Percentiles rank a stretch among this genome's conserved stretches.
Evolutionary conservation across 2,888 invertebrate species (phyloP).

Genomic region (Loripinus fragilis): DNA sequence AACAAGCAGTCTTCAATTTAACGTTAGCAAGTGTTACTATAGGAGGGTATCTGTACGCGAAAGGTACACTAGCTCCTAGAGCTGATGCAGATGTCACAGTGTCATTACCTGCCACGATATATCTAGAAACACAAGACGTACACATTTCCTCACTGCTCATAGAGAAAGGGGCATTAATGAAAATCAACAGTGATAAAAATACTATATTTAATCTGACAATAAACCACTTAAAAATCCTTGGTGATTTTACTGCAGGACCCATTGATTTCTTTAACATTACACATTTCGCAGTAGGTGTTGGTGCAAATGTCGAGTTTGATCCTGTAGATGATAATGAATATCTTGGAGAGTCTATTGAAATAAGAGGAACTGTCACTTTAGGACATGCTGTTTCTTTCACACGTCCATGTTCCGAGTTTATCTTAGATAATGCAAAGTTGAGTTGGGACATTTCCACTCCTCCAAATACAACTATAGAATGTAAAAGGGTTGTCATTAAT

Average conservation of each 20-base stretch:
- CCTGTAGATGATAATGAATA: conserved; percentile 52
- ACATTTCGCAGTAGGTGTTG: conserved; percentile 44
- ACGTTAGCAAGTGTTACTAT: conserved; percentile 34
- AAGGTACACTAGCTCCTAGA: conserved; percentile 33
- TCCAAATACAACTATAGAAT: conserved; percentile 58
- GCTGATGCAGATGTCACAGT: conserved; percentile 31
- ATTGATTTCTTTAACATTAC: conserved; percentile 29
- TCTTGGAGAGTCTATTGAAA: conserved; percentile 55
- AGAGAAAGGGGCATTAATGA: conserved; percentile 35
- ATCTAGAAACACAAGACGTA: conserved; percentile 44
- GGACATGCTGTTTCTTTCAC: conserved; percentile 54
- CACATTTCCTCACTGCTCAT: conserved; percentile 35
- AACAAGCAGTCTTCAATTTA: conserved; percentile 42
- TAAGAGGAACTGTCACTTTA: conserved; percentile 57
- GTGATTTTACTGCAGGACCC: conserved; percentile 44
- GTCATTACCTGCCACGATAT: conserved; percentile 47
- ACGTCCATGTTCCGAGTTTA: conserved; percentile 57
- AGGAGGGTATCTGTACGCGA: conserved; percentile 38
- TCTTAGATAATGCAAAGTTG: conserved; percentile 48
- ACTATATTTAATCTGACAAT: conserved; percentile 37
- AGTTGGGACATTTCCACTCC: conserved; percentile 47
- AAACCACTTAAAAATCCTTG: conserved; percentile 41
- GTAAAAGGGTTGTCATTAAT: conserved; percentile 64
- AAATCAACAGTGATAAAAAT: conserved; percentile 25
- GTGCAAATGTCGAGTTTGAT: conserved; percentile 54